phyloP scores from a whole-genome alignment of 2,113 vertebrate genomes.

The Centropristis striata region DNA sequence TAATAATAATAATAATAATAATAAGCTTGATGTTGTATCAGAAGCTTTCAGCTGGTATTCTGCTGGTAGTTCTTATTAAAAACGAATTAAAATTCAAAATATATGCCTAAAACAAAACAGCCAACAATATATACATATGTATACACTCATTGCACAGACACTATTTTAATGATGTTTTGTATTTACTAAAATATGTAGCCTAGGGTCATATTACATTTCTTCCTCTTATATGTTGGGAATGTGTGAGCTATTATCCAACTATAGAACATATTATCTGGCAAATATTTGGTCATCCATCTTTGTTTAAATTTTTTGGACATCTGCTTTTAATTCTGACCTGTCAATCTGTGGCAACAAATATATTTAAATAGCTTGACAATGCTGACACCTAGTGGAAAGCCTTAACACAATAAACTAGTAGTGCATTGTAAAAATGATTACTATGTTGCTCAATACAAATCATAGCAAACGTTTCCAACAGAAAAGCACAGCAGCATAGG shows the following conservation, averaged over 20 bases:
- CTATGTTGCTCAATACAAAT: not conserved
- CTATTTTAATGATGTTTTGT: not conserved
- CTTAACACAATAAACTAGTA: no score
- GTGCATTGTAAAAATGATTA: no score
- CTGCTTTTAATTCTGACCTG: constrained; percentile 53
- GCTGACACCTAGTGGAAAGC: constrained; percentile 62
- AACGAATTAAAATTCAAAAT: no score
- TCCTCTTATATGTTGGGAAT: no score
- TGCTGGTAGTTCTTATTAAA: no score
- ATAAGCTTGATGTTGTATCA: no score
- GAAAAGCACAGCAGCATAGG: not conserved
- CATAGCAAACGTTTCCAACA: not conserved
- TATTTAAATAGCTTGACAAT: constrained; percentile 28
- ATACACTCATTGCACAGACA: not conserved
- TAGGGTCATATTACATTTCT: not conserved
- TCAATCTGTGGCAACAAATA: no score
- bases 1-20: no score
- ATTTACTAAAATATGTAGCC: not conserved
- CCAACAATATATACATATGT: no score
- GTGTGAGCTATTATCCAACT: no score
- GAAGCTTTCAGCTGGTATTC: no score
- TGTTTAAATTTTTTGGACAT: constrained; percentile 49
- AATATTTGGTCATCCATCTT: constrained; percentile 14
- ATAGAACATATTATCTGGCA: not conserved
- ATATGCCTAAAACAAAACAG: no score